Percentiles rank a stretch among this genome's conserved stretches.
phyloP scores from a whole-genome alignment of 2,113 vertebrate genomes.

The Myrmecobius fasciatus region DNA sequence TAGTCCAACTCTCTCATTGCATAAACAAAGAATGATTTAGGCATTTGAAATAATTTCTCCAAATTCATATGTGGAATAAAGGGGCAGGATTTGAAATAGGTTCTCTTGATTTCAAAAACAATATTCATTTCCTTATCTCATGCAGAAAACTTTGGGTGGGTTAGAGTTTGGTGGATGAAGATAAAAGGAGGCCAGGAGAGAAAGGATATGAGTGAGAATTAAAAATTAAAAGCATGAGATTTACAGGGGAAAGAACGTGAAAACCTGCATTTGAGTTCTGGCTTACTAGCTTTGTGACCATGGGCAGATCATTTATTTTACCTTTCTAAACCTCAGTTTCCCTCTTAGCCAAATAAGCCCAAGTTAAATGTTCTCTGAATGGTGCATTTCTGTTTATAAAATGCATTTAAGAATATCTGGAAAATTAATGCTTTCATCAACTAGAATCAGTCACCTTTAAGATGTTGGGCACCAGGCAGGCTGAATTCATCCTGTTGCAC shows the following conservation, averaged over 20 bases:
- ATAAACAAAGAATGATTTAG: neutral
- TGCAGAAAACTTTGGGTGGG: neutral
- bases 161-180: neutral
- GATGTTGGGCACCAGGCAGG: conserved; percentile 50
- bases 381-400: conserved; percentile 66
- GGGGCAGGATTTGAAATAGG: neutral
- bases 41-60: neutral
- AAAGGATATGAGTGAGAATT: neutral
- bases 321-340: neutral
- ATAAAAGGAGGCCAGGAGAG: neutral
- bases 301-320: neutral
- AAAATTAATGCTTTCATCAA: conserved; percentile 17
- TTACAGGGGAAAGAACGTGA: neutral
- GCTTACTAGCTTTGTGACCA: neutral
- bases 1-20: neutral
- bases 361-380: neutral
- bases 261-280: neutral
- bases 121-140: neutral
- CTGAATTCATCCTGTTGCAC: conserved; percentile 66
- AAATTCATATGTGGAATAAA: neutral
- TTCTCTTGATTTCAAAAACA: neutral
- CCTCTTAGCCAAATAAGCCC: neutral
- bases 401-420: conserved; percentile 58
- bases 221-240: neutral
- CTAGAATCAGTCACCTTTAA: conserved; percentile 6